A percentile compares a stretch with the other conserved stretches of the same genome.
These are phyloP conservation scores for Antheraea assamensis DNA, from an alignment of 2,888 invertebrate species.

Conservation along the genomic window DNA sequence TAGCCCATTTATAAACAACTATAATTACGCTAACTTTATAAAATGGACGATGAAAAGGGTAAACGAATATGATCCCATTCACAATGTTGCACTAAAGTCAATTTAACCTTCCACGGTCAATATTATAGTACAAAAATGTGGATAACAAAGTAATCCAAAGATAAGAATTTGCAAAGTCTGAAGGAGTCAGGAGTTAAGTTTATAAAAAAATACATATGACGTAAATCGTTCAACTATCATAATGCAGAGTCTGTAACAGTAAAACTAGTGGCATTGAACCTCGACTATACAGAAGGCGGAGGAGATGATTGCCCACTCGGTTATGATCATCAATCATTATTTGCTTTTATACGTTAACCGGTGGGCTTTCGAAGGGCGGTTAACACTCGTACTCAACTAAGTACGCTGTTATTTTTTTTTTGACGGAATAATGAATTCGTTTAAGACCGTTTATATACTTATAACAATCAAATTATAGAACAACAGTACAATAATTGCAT, in stretches of 20 bases:
- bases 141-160: neutral
- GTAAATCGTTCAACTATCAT: constrained; percentile 22
- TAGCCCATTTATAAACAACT: neutral
- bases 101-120: no score
- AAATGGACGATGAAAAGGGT: neutral
- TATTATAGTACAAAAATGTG: no score
- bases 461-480: neutral
- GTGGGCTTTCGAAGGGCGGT: constrained; percentile 19
- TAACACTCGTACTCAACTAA: constrained; percentile 10
- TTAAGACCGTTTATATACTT: neutral
- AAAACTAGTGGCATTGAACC: constrained; percentile 36
- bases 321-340: constrained; percentile 54
- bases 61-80: no score
- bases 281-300: constrained; percentile 28
- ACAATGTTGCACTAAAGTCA: no score
- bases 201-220: constrained; percentile 15
- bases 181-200: neutral
- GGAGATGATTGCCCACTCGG: constrained; percentile 22
- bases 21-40: no score
- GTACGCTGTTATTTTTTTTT: neutral
- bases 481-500: neutral
- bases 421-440: neutral
- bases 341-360: constrained; percentile 32
- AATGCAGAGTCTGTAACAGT: constrained; percentile 32
- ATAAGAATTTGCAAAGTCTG: neutral